Percentiles rank a stretch among this genome's conserved stretches.
Evolutionary conservation across 1,140 invertebrate species (phyloP).

Genomic region (Pseudomyrmex dendroicus): DNA sequence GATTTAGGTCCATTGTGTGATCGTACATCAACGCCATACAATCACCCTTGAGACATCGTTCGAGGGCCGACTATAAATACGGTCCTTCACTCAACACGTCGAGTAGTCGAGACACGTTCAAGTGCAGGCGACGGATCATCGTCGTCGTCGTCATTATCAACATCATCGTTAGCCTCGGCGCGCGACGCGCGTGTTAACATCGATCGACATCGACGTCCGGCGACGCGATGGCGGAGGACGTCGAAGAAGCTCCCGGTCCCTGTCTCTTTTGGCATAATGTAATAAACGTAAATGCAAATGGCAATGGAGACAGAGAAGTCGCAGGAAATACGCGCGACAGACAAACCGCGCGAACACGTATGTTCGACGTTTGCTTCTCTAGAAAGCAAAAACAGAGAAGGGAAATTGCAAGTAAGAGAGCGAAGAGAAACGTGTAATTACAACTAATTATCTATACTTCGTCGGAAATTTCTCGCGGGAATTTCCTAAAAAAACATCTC

Average conservation of each 20-base stretch:
- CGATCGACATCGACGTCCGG: slow-evolving; percentile 20
- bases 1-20: slow-evolving; percentile 34
- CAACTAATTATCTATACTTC: slow-evolving; percentile 11
- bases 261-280: too few species aligned
- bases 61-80: slow-evolving; percentile 43
- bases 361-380: background rate
- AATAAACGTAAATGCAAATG: slow-evolving; percentile 10
- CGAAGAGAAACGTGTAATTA: background rate
- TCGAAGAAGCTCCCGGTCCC: background rate
- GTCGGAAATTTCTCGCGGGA: slow-evolving; percentile 16
- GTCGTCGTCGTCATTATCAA: slow-evolving; percentile 42
- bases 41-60: slow-evolving; percentile 27
- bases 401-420: background rate
- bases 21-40: slow-evolving; percentile 5
- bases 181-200: slow-evolving; percentile 14
- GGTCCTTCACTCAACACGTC: slow-evolving; percentile 17
- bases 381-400: background rate
- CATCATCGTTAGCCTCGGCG: slow-evolving; percentile 31
- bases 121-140: slow-evolving; percentile 31
- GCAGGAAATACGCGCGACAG: background rate
- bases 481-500: background rate
- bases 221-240: slow-evolving; percentile 14
- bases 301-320: background rate
- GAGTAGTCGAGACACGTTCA: slow-evolving; percentile 28
- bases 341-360: background rate